These are phyloP conservation scores for Lottia scabra DNA, from an alignment of 2,888 invertebrate species.

Conservation along the genomic window DNA sequence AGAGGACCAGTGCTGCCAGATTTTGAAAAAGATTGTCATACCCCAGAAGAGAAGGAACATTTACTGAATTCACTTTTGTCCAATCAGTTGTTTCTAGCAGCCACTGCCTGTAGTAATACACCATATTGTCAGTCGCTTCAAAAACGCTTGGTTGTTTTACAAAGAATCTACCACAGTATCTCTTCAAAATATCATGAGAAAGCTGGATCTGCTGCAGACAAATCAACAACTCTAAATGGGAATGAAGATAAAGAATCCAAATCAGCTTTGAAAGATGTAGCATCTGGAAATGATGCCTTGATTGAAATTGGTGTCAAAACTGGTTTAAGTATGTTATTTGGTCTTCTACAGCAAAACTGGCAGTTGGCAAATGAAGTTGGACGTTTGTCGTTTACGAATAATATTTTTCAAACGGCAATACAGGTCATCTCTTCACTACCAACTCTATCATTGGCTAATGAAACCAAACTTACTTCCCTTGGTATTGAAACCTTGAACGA, in stretches of 20 bases:
- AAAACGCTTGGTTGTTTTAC: conserved; percentile 74
- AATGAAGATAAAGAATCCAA: conserved; percentile 17
- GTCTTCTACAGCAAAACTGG: conserved; percentile 76
- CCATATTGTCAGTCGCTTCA: conserved; percentile 74
- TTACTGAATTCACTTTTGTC: conserved; percentile 72
- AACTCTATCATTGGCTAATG: conserved; percentile 75
- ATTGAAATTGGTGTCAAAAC: conserved; percentile 76
- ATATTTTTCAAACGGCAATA: conserved; percentile 74
- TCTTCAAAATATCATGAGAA: conserved; percentile 72
- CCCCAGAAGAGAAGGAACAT: conserved; percentile 72
- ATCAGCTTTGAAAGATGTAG: not conserved
- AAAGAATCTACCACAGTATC: conserved; percentile 74
- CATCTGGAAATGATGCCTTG: conserved; percentile 71
- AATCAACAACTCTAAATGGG: conserved; percentile 10
- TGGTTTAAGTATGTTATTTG: conserved; percentile 75
- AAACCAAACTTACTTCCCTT: conserved; percentile 72
- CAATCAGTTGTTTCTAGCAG: conserved; percentile 73
- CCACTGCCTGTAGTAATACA: conserved; percentile 73
- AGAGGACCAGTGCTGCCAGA: conserved; percentile 71
- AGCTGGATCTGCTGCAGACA: conserved; percentile 17
- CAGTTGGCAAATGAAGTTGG: conserved; percentile 47
- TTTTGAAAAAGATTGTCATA: conserved; percentile 73
- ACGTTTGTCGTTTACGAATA: conserved; percentile 73
- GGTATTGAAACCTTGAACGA: conserved; percentile 72
- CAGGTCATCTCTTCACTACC: conserved; percentile 74